phyloP scores from a whole-genome alignment of 2,888 invertebrate genomes.

The Brenthis hecate region DNA sequence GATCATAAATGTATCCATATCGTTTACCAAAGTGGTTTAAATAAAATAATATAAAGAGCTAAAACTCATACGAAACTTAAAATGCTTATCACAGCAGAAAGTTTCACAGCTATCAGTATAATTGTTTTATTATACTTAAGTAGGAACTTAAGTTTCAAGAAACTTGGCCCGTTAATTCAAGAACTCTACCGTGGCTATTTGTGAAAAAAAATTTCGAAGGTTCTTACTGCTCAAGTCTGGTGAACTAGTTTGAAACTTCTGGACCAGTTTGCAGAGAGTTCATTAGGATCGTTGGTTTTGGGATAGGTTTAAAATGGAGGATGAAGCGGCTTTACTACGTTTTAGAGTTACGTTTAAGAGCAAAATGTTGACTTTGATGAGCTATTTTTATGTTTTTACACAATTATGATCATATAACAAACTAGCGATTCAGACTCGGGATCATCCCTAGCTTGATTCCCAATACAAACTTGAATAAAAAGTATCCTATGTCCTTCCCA shows the following conservation, averaged over 20 bases:
- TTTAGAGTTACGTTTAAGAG: background rate
- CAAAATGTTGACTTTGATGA: background rate
- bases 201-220: conserved; percentile 51
- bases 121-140: conserved; percentile 34
- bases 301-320: conserved; percentile 45
- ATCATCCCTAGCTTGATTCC: too few relatives aligned
- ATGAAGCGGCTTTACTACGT: conserved; percentile 25
- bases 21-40: too few relatives aligned
- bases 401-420: background rate
- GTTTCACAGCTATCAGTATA: conserved; percentile 25
- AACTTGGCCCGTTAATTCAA: conserved; percentile 42
- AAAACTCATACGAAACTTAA: background rate
- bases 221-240: conserved; percentile 60
- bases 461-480: too few relatives aligned
- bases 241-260: conserved; percentile 69
- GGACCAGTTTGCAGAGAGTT: conserved; percentile 71
- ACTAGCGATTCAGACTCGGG: too few relatives aligned
- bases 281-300: conserved; percentile 71
- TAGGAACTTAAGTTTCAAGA: conserved; percentile 30
- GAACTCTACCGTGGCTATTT: conserved; percentile 37
- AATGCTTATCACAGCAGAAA: conserved; percentile 4
- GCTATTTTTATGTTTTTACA: background rate
- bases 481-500: too few relatives aligned
- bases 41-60: background rate
- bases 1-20: too few relatives aligned